phyloP scores from a whole-genome alignment of 2,113 vertebrate genomes.

The Patagioenas fasciata region DNA sequence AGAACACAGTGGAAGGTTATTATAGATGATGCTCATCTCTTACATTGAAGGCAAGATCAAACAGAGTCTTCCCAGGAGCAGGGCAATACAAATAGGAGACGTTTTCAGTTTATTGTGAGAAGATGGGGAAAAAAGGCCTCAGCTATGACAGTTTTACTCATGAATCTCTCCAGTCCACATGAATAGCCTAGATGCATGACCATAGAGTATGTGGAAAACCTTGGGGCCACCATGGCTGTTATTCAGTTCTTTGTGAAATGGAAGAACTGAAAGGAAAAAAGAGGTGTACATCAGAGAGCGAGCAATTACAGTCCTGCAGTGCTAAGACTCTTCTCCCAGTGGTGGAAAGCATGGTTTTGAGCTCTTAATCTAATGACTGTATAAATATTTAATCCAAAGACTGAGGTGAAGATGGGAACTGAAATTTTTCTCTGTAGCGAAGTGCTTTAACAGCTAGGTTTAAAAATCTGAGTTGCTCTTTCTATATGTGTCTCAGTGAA shows the following conservation, averaged over 20 bases:
- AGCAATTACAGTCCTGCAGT: background rate
- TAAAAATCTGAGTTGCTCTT: background rate
- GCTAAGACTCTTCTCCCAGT: background rate
- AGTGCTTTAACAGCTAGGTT: background rate
- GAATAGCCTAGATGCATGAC: background rate
- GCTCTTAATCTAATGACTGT: background rate
- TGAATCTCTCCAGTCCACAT: background rate
- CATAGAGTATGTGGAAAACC: background rate
- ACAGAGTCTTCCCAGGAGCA: background rate
- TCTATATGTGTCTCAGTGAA: background rate
- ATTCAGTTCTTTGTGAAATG: background rate
- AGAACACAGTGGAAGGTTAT: background rate
- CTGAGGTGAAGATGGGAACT: background rate
- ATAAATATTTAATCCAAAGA: background rate
- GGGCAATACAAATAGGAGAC: background rate
- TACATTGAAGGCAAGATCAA: background rate
- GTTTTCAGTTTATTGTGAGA: background rate
- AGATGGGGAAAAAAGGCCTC: background rate
- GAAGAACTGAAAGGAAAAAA: background rate
- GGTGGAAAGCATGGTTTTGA: background rate
- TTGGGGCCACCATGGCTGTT: background rate
- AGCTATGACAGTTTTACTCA: background rate
- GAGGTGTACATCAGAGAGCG: background rate
- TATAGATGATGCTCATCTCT: background rate
- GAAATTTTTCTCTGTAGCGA: background rate